Evolutionary conservation across 1,140 invertebrate species (phyloP).

Genomic region (Nilaparvata lugens): DNA sequence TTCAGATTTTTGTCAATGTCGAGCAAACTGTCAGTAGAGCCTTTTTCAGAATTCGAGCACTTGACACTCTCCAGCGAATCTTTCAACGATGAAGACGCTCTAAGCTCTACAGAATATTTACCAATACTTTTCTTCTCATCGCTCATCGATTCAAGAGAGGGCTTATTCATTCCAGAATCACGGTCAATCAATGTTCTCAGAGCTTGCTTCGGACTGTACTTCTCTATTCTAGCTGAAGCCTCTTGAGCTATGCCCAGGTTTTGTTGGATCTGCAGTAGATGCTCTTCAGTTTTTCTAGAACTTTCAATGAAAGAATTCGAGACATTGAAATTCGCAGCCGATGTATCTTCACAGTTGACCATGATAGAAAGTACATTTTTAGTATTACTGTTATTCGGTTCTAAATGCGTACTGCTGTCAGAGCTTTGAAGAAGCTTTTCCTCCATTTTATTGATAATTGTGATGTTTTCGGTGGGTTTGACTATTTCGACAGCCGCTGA

Average conservation of each 20-base stretch:
- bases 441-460: not conserved
- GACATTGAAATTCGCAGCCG: not conserved
- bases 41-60: conserved; percentile 11
- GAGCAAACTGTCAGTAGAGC: conserved; percentile 25
- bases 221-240: not conserved
- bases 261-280: not conserved
- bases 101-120: too few relatives aligned
- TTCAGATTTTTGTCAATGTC: conserved; percentile 21
- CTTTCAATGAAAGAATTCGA: not conserved
- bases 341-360: not conserved
- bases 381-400: not conserved
- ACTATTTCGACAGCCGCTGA: not conserved
- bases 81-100: not conserved
- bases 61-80: not conserved
- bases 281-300: conserved; percentile 1
- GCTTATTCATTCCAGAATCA: not conserved
- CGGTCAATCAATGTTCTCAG: not conserved
- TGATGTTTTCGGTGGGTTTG: too few relatives aligned
- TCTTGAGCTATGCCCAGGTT: not conserved
- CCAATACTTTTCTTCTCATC: not conserved
- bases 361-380: not conserved
- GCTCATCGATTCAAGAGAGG: too few relatives aligned
- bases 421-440: not conserved
- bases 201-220: not conserved
- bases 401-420: not conserved